These are phyloP conservation scores for Erpetoichthys calabaricus DNA, from an alignment of 2,797 vertebrate species.

Conservation along the genomic window DNA sequence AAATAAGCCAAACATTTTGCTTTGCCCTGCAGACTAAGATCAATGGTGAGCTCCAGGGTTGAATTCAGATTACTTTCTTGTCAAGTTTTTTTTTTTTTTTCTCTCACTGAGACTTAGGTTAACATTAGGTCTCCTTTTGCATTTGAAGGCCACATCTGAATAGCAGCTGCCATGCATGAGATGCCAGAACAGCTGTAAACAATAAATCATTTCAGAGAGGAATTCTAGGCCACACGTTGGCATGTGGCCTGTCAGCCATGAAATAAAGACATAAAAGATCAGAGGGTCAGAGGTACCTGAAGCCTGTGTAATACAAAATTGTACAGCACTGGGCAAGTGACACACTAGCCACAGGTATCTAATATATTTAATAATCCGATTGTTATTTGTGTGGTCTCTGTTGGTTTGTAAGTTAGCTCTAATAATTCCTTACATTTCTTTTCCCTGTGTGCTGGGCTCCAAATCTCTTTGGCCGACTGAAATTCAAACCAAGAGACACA, in stretches of 20 bases:
- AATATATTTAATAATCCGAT: constrained; percentile 3
- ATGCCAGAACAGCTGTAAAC: constrained; percentile 71
- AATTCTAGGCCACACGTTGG: constrained; percentile 63
- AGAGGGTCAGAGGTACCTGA: constrained; percentile 63
- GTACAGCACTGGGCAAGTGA: constrained; percentile 6
- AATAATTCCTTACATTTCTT: constrained; percentile 13
- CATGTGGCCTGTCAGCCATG: constrained; percentile 80
- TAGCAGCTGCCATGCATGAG: constrained; percentile 63
- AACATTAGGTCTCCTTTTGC: constrained; percentile 37
- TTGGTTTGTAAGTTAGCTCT: constrained; percentile 26
- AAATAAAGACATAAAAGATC: constrained; percentile 86
- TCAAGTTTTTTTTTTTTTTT: constrained; percentile 32
- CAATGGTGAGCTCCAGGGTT: constrained; percentile 67
- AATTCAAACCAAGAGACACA: constrained; percentile 30
- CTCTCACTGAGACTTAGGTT: constrained; percentile 35
- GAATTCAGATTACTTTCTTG: constrained; percentile 80
- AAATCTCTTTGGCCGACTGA: constrained; percentile 12
- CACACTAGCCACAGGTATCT: constrained; percentile 5
- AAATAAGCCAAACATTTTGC: constrained; percentile 94
- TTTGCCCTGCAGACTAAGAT: constrained; percentile 69
- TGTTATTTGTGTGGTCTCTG: constrained; percentile 32
- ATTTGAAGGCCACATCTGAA: constrained; percentile 68
- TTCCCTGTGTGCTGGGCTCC: background rate
- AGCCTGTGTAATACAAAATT: constrained; percentile 6
- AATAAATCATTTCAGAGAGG: constrained; percentile 68